Conservation (phyloP, 1,140 invertebrate species). For the Pseudachorutes palmiensis region DNA sequence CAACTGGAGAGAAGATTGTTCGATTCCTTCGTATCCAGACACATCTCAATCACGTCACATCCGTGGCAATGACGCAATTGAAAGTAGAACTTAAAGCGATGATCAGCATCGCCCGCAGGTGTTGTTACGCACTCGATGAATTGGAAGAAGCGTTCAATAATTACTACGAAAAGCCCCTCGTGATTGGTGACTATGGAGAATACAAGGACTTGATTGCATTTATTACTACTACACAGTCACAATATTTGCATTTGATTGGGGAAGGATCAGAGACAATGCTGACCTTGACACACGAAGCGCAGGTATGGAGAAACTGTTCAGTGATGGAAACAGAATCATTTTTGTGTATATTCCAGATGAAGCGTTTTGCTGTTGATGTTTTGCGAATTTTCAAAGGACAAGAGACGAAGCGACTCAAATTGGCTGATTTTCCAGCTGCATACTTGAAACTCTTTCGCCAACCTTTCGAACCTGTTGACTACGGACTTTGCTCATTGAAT, state of each 20-base stretch:
- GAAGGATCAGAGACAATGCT: constrained; percentile 76
- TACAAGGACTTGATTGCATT: not conserved
- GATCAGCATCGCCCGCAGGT: not conserved
- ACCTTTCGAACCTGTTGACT: constrained; percentile 66
- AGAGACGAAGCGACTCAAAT: constrained; percentile 59
- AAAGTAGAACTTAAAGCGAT: not conserved
- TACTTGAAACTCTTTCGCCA: constrained; percentile 60
- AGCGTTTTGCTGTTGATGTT: constrained; percentile 80
- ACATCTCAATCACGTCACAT: not conserved
- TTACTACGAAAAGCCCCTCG: too few species aligned
- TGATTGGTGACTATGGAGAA: too few species aligned
- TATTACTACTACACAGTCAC: not conserved
- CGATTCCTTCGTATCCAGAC: not conserved
- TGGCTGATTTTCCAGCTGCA: constrained; percentile 63
- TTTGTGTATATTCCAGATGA: too few species aligned
- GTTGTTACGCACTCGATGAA: not conserved
- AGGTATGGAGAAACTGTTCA: constrained; percentile 11
- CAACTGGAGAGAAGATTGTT: not conserved
- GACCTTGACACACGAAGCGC: constrained; percentile 72
- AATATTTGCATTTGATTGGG: constrained; percentile 72
- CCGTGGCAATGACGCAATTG: not conserved
- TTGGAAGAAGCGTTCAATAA: not conserved
- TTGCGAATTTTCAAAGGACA: constrained; percentile 72
- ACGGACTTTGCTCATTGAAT: constrained; percentile 66
- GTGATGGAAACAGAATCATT: not conserved